A percentile compares a stretch with the other conserved stretches of the same genome.
Evolutionary conservation across 2,797 vertebrate species (phyloP).

Genomic region (Trematomus bernacchii): DNA sequence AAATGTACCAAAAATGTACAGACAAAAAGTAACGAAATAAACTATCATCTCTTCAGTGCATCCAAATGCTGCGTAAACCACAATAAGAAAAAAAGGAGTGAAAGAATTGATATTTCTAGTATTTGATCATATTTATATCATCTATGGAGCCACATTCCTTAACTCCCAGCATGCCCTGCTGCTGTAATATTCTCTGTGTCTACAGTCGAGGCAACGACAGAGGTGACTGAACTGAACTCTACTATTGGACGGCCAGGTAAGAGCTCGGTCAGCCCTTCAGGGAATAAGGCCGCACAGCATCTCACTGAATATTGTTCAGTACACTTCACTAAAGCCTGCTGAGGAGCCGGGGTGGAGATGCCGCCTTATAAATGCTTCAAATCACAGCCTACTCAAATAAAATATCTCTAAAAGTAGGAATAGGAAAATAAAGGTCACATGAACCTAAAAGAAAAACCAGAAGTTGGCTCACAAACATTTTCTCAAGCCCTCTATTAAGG

Average conservation of each 20-base stretch:
- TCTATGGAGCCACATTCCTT: conserved; percentile 11
- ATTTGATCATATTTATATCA: too few relatives aligned
- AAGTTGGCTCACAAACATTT: conserved; percentile 6
- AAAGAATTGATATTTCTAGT: neutral
- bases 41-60: neutral
- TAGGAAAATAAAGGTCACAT: conserved; percentile 5
- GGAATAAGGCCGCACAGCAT: conserved; percentile 39
- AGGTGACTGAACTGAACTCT: conserved; percentile 42
- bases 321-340: conserved; percentile 45
- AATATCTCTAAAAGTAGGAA: conserved; percentile 38
- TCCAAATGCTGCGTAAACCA: neutral
- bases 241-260: conserved; percentile 52
- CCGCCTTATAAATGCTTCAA: conserved; percentile 30
- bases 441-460: conserved; percentile 8
- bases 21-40: too few relatives aligned
- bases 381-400: conserved; percentile 40
- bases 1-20: too few relatives aligned
- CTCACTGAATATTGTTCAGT: conserved; percentile 39
- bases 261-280: conserved; percentile 29
- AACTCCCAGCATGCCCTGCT: conserved; percentile 33
- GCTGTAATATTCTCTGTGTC: conserved; percentile 43
- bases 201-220: conserved; percentile 28
- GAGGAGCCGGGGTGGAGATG: conserved; percentile 25
- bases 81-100: neutral
- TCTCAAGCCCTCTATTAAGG: neutral